Base-by-base conservation (phyloP, 2,888 invertebrate species). In the Lasioglossum morio region DNA sequence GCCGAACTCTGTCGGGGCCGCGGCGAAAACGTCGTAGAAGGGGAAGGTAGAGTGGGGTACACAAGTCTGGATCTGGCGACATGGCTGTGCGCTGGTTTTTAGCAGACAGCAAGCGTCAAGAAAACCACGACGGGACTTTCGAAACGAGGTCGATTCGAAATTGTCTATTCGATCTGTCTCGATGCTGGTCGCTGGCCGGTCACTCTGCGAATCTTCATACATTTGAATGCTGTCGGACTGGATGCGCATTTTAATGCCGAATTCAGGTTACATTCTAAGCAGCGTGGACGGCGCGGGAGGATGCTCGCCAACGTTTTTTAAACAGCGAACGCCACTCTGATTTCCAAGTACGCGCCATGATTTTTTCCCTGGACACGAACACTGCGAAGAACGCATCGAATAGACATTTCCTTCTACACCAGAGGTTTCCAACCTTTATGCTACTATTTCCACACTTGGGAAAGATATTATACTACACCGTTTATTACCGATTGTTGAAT, bases 131-230 rank as follows among this genome's bases (percentile, higher is more conserved):
- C 23, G 48, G 2, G 7, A 10, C 43, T 87, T 84, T 86, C 70
- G 84, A 87, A 87, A 87, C 79, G 76, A 46, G 87, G 87, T 84
- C 87, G 82, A 85, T 48, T 72, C 82, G 82, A 79, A 86, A 85
- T 85, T 79, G 81, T 80, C 84, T 84, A 80, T 85, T 84, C 81
- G 34, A 82, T 87, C 87, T 72, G 79, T 66, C 73, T 53, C 74
- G 72, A 48, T 37, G 57, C 16, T 19, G 23, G 60, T 72, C 37
- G 48, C 8, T 69, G 60, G 3, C 69, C 16, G 82, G 76, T 73
- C 79, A 19, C 46, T 30, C 46, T 19, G 57, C 30, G 16, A 78
- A 86, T 74, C 81, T 86, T 75, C 77, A 72, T 84, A 78, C 84
- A 78, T 86, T 81, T 81, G 70, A 81, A 86, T 72, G 72, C 57